phyloP scores from a whole-genome alignment of 2,797 vertebrate species.

The Synaphobranchus kaupii region DNA sequence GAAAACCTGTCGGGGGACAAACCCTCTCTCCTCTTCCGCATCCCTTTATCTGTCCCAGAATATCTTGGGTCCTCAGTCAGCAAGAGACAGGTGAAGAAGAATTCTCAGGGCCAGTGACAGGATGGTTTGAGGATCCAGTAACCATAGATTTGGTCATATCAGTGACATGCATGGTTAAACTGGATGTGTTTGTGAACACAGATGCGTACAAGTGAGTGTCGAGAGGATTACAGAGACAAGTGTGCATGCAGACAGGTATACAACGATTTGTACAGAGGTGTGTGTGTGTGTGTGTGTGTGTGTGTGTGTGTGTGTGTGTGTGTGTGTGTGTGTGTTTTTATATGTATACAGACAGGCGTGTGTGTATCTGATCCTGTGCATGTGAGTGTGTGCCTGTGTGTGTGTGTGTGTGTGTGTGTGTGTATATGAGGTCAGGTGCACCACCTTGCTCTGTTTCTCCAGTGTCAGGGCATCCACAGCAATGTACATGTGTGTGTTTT shows the following conservation, averaged over 20 bases:
- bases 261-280: background rate
- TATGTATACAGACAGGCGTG: no score
- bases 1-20: slow-evolving; percentile 78
- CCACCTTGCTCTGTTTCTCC: slow-evolving; percentile 81
- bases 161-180: background rate
- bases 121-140: background rate
- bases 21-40: slow-evolving; percentile 59
- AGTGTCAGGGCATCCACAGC: slow-evolving; percentile 75
- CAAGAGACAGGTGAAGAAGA: slow-evolving; percentile 58
- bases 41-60: slow-evolving; percentile 29
- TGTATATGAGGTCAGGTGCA: background rate
- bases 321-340: no score
- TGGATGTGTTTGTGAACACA: background rate
- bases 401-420: background rate
- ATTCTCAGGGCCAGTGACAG: background rate
- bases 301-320: background rate
- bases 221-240: background rate
- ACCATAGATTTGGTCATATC: background rate
- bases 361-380: no score
- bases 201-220: background rate
- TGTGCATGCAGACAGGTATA: background rate
- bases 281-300: background rate
- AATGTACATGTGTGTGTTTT: slow-evolving; percentile 74
- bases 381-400: no score
- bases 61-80: slow-evolving; percentile 79